phyloP scores from a whole-genome alignment of 1,140 invertebrate species.

The Drosophila leontia region DNA sequence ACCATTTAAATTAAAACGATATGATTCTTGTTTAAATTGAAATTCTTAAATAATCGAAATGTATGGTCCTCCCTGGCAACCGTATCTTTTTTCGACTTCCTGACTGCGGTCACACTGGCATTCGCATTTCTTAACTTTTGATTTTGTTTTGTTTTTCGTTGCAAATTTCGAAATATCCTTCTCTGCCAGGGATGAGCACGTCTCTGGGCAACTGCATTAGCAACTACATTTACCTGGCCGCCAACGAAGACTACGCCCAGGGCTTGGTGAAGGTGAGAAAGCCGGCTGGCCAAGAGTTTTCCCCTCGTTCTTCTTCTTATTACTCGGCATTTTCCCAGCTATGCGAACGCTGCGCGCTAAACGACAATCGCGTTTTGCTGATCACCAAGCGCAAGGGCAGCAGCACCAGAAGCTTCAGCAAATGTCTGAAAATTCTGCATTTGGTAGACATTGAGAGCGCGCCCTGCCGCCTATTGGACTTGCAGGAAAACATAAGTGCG shows the following conservation, averaged over 20 bases:
- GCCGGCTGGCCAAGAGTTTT: background rate
- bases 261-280: slow-evolving; percentile 43
- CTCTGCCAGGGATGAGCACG: slow-evolving; percentile 17
- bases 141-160: slow-evolving; percentile 13
- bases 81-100: background rate
- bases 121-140: background rate
- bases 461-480: slow-evolving; percentile 38
- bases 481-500: slow-evolving; percentile 7
- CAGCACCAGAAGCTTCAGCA: slow-evolving; percentile 1
- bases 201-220: slow-evolving; percentile 4
- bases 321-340: slow-evolving; percentile 24
- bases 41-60: no score
- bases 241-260: slow-evolving; percentile 51
- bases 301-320: background rate
- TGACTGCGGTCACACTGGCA: slow-evolving; percentile 1
- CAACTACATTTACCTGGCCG: slow-evolving; percentile 57
- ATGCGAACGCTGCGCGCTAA: slow-evolving; percentile 47
- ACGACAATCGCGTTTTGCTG: slow-evolving; percentile 52
- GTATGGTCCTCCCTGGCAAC: background rate
- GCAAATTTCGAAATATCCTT: background rate
- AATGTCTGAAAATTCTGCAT: background rate
- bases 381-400: slow-evolving; percentile 36
- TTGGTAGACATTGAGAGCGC: slow-evolving; percentile 51
- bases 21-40: background rate
- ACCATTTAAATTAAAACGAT: no score